phyloP scores from a whole-genome alignment of 1,140 invertebrate species.

The Drosophila baimaii region DNA sequence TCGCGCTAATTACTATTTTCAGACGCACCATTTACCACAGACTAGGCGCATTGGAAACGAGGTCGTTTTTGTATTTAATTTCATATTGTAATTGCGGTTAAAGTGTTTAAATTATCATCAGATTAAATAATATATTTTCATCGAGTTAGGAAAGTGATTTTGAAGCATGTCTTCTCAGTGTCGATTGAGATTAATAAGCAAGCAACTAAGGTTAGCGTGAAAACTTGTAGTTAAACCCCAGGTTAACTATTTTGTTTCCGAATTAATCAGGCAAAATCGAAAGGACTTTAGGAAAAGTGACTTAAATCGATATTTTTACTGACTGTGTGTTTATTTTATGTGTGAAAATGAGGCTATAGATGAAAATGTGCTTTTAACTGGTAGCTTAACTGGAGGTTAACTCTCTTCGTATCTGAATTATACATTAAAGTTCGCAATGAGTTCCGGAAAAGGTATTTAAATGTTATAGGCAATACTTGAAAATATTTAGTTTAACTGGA shows the following conservation, averaged over 20 bases:
- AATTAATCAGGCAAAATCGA: background rate
- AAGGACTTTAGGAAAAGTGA: too few relatives aligned
- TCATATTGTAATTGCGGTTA: slow-evolving; percentile 10
- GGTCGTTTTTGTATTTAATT: slow-evolving; percentile 7
- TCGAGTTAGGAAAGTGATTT: background rate
- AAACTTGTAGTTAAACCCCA: background rate
- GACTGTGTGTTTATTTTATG: background rate
- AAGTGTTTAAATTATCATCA: background rate
- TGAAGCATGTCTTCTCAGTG: background rate
- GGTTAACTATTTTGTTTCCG: background rate
- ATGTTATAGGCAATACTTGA: too few relatives aligned
- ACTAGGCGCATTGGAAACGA: slow-evolving; percentile 12
- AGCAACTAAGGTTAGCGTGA: background rate
- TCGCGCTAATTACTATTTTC: slow-evolving; percentile 27
- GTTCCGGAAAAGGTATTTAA: too few relatives aligned
- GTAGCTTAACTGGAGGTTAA: too few relatives aligned
- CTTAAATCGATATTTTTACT: background rate
- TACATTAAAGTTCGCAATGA: too few relatives aligned
- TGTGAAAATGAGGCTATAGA: background rate
- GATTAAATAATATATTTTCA: background rate
- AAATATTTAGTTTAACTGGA: too few relatives aligned
- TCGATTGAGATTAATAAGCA: background rate
- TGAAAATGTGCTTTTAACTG: too few relatives aligned
- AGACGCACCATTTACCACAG: slow-evolving; percentile 11
- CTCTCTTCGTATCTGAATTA: too few relatives aligned